These are phyloP conservation scores for Crypturellus undulatus DNA, from an alignment of 2,113 vertebrate genomes.

Conservation along the genomic window DNA sequence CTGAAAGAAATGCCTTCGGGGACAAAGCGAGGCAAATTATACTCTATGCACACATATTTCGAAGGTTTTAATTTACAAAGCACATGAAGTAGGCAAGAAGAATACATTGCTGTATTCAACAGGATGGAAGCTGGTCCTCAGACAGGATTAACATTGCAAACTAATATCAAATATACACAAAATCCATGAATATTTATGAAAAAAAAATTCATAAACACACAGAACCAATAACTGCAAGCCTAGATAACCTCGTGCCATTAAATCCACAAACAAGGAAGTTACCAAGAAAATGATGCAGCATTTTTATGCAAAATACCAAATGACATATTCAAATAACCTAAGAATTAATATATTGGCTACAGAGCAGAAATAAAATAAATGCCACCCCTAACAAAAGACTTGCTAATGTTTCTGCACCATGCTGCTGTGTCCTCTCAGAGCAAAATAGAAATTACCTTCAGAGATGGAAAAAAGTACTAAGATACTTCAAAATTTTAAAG, in stretches of 20 bases:
- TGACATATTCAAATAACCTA: slow-evolving; percentile 27
- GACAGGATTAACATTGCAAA: slow-evolving; percentile 41
- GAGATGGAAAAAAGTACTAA: not conserved
- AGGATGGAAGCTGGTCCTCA: slow-evolving; percentile 4
- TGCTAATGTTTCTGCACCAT: not conserved
- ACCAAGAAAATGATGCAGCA: not conserved
- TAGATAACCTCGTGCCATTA: slow-evolving; percentile 22
- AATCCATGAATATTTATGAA: slow-evolving; percentile 57
- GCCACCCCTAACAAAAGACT: slow-evolving; percentile 3
- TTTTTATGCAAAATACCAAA: slow-evolving; percentile 25
- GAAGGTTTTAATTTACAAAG: slow-evolving; percentile 36
- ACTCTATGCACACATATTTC: not conserved
- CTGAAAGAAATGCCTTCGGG: not conserved
- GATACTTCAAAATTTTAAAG: slow-evolving; percentile 8
- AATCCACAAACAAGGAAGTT: not conserved
- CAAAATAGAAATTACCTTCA: not conserved
- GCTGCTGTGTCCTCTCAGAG: not conserved
- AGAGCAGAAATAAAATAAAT: slow-evolving; percentile 13
- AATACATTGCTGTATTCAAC: slow-evolving; percentile 6
- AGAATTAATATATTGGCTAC: slow-evolving; percentile 5
- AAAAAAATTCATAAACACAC: slow-evolving; percentile 41
- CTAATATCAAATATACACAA: not conserved
- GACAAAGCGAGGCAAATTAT: slow-evolving; percentile 20
- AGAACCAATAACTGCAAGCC: slow-evolving; percentile 9
- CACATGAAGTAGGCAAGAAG: not conserved